phyloP scores from a whole-genome alignment of 2,888 invertebrate genomes.

The Tupiocoris notatus region DNA sequence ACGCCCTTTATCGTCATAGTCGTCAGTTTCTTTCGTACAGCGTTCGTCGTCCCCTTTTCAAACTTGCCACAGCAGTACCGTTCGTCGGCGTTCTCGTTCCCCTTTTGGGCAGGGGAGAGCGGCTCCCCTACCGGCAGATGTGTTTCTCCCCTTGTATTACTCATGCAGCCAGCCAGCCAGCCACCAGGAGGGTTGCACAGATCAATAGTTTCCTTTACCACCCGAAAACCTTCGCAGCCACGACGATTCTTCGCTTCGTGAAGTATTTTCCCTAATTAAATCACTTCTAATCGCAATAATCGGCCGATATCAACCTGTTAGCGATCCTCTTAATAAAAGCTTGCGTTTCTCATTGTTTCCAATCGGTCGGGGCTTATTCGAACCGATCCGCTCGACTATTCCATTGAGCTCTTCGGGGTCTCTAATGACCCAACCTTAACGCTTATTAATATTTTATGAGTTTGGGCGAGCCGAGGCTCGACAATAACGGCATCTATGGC shows the following conservation, averaged over 20 bases:
- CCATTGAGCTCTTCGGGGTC: background rate
- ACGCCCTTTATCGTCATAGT: background rate
- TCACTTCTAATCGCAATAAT: constrained; percentile 19
- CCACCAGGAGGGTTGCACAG: constrained; percentile 35
- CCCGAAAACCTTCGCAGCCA: background rate
- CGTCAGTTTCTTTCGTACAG: background rate
- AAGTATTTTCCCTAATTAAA: constrained; percentile 21
- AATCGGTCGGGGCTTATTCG: background rate
- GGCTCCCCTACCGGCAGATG: constrained; percentile 33
- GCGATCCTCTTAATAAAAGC: background rate
- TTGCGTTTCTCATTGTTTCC: background rate
- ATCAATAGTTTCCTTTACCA: constrained; percentile 28
- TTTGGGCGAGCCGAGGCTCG: background rate
- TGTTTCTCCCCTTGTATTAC: constrained; percentile 36
- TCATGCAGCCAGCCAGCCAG: constrained; percentile 20
- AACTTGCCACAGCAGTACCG: background rate
- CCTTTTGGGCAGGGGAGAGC: background rate
- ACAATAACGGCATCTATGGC: background rate
- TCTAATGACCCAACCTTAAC: background rate
- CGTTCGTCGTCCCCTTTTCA: background rate
- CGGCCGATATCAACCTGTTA: constrained; percentile 9
- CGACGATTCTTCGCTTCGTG: constrained; percentile 17
- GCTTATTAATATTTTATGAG: background rate
- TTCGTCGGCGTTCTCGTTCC: background rate
- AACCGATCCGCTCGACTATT: background rate